These are phyloP conservation scores for Trichomycterus rosablanca DNA, from an alignment of 2,113 vertebrate species.

Conservation along the genomic window DNA sequence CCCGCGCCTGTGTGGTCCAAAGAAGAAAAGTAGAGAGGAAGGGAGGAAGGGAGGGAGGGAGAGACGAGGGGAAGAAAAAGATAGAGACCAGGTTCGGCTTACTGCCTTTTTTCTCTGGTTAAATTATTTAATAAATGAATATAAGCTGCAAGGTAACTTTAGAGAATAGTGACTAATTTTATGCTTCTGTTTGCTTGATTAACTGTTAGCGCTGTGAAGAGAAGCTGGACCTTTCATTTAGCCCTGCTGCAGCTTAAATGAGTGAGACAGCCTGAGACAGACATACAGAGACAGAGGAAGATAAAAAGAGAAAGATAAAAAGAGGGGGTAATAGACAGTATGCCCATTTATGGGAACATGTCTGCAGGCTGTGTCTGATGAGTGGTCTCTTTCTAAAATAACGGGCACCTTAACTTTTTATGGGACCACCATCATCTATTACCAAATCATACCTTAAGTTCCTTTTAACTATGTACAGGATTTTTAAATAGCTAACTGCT, in stretches of 20 bases:
- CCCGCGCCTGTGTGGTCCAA: conserved; percentile 70
- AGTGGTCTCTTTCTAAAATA: neutral
- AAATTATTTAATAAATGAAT: conserved; percentile 42
- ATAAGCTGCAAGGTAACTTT: conserved; percentile 10
- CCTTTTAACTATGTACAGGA: neutral
- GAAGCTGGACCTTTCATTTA: neutral
- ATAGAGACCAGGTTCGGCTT: conserved; percentile 29
- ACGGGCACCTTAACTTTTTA: neutral
- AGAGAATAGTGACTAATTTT: conserved; percentile 27
- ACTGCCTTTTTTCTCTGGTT: conserved; percentile 26
- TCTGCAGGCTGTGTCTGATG: neutral
- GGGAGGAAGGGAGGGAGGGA: conserved; percentile 29
- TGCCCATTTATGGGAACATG: neutral
- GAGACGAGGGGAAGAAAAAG: conserved; percentile 1
- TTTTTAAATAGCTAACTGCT: too few relatives aligned
- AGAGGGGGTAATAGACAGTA: conserved; percentile 1
- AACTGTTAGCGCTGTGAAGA: conserved; percentile 1
- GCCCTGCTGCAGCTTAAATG: neutral
- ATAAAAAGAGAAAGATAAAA: conserved; percentile 8
- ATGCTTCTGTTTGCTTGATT: conserved; percentile 17
- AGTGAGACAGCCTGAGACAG: neutral
- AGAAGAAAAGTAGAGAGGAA: conserved; percentile 36
- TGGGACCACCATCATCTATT: neutral
- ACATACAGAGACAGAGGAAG: conserved; percentile 30
- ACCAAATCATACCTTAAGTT: neutral